These are phyloP conservation scores for Drosophila yooni DNA, from an alignment of 2,888 invertebrate genomes.

Conservation along the genomic window DNA sequence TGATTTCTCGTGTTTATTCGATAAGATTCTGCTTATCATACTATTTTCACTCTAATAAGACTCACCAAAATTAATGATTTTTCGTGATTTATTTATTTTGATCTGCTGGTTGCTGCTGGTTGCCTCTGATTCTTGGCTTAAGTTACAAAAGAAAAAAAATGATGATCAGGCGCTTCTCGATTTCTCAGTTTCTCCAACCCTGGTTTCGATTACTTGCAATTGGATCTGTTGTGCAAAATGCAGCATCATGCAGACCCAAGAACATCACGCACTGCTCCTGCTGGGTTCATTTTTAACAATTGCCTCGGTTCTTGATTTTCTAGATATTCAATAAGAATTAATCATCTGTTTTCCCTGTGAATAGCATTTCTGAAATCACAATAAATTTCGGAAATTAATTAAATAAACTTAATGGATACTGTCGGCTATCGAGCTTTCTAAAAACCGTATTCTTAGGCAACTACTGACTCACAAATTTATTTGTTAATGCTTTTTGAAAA, in stretches of 20 bases:
- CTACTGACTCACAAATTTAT: neutral
- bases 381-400: neutral
- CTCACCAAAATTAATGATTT: neutral
- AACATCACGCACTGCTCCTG: neutral
- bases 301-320: neutral
- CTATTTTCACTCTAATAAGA: neutral
- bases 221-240: neutral
- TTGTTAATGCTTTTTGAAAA: neutral
- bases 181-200: neutral
- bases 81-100: neutral
- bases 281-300: neutral
- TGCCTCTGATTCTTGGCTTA: neutral
- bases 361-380: neutral
- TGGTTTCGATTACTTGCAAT: slow-evolving; percentile 1
- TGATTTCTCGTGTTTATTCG: neutral
- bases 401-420: neutral
- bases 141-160: neutral
- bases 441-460: neutral
- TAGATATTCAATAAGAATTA: neutral
- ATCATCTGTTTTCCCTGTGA: neutral
- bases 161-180: neutral
- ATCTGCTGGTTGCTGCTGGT: neutral
- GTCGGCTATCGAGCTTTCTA: neutral
- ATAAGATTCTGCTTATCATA: neutral
- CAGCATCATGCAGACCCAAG: neutral